These are phyloP conservation scores for Tamias sibiricus DNA, from an alignment of 2,113 vertebrate species.

Conservation along the genomic window DNA sequence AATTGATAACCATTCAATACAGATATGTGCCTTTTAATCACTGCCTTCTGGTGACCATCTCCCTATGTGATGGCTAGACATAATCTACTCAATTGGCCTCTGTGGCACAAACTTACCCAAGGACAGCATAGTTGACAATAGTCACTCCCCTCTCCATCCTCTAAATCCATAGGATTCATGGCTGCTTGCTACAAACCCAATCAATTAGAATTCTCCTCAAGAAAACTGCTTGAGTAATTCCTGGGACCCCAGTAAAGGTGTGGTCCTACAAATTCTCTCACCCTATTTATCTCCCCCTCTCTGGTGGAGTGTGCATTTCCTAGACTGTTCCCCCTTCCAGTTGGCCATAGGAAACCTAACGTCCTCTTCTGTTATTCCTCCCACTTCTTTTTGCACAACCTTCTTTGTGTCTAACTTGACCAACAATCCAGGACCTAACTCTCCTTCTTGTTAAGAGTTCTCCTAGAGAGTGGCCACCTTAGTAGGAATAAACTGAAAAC, in stretches of 20 bases:
- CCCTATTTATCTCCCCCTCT: accelerated
- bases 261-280: too few species aligned
- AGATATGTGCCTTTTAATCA: not conserved
- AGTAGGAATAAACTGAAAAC: not conserved
- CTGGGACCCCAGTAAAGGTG: not conserved
- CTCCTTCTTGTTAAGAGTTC: not conserved
- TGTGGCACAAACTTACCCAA: not conserved
- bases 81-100: too few species aligned
- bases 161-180: not conserved
- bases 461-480: not conserved
- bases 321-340: not conserved
- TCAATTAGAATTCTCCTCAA: not conserved
- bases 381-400: not conserved
- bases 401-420: not conserved
- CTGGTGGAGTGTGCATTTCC: too few species aligned
- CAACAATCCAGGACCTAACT: not conserved
- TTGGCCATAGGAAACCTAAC: not conserved
- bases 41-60: not conserved
- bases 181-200: not conserved
- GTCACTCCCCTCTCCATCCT: too few species aligned
- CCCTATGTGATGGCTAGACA: not conserved
- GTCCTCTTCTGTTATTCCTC: not conserved
- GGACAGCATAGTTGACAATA: not conserved
- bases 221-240: not conserved
- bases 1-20: not conserved